Evolutionary conservation across 2,797 vertebrate genomes (phyloP).

Genomic region (Megalops cyprinoides): DNA sequence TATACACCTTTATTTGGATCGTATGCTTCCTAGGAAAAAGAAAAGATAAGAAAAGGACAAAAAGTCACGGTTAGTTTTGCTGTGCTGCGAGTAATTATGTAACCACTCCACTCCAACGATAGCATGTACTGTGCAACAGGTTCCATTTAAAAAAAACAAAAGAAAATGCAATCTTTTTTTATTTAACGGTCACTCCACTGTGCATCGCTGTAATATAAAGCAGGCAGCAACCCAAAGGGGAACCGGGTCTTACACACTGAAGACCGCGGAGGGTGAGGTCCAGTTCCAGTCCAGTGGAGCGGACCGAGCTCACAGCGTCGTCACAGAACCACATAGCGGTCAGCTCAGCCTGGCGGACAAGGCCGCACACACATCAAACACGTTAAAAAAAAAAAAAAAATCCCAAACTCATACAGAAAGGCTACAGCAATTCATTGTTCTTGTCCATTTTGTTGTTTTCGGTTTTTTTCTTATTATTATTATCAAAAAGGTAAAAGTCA

Average conservation of each 20-base stretch:
- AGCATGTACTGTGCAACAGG: constrained; percentile 56
- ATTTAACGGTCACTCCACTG: constrained; percentile 50
- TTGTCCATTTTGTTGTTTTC: neutral
- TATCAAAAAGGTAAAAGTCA: constrained; percentile 5
- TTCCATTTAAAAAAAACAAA: constrained; percentile 53
- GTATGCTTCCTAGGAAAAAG: constrained; percentile 38
- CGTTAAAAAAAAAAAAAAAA: neutral
- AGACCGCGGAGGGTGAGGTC: neutral
- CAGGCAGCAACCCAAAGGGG: constrained; percentile 41
- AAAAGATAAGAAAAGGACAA: constrained; percentile 26
- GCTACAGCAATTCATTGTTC: constrained; percentile 6
- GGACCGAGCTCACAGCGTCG: neutral
- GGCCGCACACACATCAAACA: constrained; percentile 24
- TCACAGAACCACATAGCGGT: neutral
- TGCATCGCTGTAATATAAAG: constrained; percentile 52
- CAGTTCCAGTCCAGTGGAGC: neutral
- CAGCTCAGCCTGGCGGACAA: constrained; percentile 11
- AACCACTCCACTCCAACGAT: constrained; percentile 32
- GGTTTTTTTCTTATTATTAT: too few relatives aligned
- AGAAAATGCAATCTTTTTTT: constrained; percentile 59
- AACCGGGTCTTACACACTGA: constrained; percentile 49
- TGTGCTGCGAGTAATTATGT: constrained; percentile 20
- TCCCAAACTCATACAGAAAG: constrained; percentile 2
- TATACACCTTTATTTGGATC: constrained; percentile 40
- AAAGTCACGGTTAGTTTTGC: constrained; percentile 32